phyloP scores from a whole-genome alignment of 2,888 invertebrate genomes.

The Amiota communis region DNA sequence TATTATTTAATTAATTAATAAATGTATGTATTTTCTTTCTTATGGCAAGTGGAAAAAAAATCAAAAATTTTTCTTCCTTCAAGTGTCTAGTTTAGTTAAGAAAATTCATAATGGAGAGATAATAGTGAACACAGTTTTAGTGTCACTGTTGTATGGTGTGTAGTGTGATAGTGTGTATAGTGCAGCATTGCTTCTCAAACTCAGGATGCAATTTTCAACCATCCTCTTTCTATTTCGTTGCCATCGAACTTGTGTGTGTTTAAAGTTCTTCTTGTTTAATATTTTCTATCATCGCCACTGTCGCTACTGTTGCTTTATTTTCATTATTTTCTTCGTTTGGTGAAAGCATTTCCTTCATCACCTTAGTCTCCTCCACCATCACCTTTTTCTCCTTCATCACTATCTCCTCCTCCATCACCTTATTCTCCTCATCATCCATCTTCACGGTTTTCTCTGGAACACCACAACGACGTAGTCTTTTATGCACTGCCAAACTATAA shows the following conservation, averaged over 20 bases:
- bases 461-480: slow-evolving; percentile 53
- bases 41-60: slow-evolving; percentile 60
- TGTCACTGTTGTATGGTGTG: background rate
- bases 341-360: background rate
- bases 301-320: background rate
- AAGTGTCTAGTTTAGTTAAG: too few relatives aligned
- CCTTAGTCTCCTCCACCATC: too few relatives aligned
- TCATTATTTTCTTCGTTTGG: background rate
- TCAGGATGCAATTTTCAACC: too few relatives aligned
- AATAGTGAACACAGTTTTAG: background rate
- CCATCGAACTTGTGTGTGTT: too few relatives aligned
- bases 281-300: slow-evolving; percentile 4
- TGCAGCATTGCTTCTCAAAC: too few relatives aligned
- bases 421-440: slow-evolving; percentile 17
- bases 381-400: too few relatives aligned
- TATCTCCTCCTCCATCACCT: slow-evolving; percentile 19
- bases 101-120: too few relatives aligned
- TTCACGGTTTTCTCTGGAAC: background rate
- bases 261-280: background rate
- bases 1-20: slow-evolving; percentile 15
- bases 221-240: too few relatives aligned
- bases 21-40: slow-evolving; percentile 39
- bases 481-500: slow-evolving; percentile 70
- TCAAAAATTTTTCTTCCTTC: too few relatives aligned
- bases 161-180: background rate